These are phyloP conservation scores for Rhinopomastus cyanomelas DNA, from an alignment of 2,113 vertebrate genomes.

Conservation along the genomic window DNA sequence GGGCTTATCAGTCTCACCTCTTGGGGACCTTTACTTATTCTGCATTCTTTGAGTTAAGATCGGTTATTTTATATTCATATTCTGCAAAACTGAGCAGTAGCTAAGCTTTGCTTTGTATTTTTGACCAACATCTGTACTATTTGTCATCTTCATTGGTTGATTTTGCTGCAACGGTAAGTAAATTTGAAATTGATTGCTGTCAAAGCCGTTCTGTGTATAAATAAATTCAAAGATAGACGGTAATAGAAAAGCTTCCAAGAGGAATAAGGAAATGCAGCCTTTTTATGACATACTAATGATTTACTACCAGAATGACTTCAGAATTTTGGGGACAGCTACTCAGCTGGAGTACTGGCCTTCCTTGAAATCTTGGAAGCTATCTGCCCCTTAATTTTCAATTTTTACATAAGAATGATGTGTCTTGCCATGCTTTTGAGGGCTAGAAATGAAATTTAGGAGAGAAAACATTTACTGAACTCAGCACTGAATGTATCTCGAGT, in stretches of 20 bases:
- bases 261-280: background rate
- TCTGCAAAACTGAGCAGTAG: background rate
- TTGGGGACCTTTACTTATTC: background rate
- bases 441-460: background rate
- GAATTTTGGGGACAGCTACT: background rate
- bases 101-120: background rate
- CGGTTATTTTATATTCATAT: background rate
- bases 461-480: background rate
- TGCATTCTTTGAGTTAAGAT: background rate
- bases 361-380: background rate
- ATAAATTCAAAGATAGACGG: slow-evolving; percentile 5
- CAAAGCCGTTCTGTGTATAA: background rate
- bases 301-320: background rate
- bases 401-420: background rate
- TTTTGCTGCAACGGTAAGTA: background rate
- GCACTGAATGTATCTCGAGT: background rate
- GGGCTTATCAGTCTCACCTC: background rate
- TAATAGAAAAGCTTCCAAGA: slow-evolving; percentile 5
- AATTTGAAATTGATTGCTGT: slow-evolving; percentile 9
- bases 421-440: background rate
- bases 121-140: background rate
- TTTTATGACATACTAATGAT: background rate
- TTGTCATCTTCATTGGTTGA: background rate
- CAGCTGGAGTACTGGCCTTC: background rate
- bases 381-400: background rate